These are phyloP conservation scores for Tetranychus piercei DNA, from an alignment of 2,888 invertebrate genomes.

Conservation along the genomic window DNA sequence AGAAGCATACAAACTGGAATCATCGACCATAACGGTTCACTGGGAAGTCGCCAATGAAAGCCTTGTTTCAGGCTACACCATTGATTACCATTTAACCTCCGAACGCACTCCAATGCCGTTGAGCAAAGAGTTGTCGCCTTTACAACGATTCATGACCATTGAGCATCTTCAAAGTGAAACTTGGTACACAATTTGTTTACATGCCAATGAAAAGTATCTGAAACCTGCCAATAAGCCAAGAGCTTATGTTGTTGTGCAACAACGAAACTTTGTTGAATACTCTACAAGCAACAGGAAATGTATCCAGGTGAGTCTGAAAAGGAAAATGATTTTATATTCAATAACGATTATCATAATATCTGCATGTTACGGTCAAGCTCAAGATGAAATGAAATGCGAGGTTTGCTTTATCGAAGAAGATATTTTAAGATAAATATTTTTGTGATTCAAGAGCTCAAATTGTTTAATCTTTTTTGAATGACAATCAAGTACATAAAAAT, in stretches of 20 bases:
- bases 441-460: too few species aligned
- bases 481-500: too few species aligned
- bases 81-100: slow-evolving; percentile 47
- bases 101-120: slow-evolving; percentile 24
- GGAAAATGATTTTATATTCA: too few species aligned
- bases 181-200: slow-evolving; percentile 64
- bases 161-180: slow-evolving; percentile 56
- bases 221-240: slow-evolving; percentile 27
- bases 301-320: slow-evolving; percentile 25
- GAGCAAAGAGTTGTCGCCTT: slow-evolving; percentile 22
- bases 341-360: too few species aligned
- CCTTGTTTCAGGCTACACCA: slow-evolving; percentile 55
- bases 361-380: too few species aligned
- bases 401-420: too few species aligned
- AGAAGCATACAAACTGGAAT: slow-evolving; percentile 69
- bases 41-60: slow-evolving; percentile 72
- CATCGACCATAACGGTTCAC: slow-evolving; percentile 50
- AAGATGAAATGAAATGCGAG: too few species aligned
- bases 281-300: slow-evolving; percentile 27
- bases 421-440: too few species aligned
- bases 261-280: slow-evolving; percentile 24
- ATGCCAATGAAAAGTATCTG: slow-evolving; percentile 58
- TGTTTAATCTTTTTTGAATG: too few species aligned
- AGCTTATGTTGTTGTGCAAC: slow-evolving; percentile 26
- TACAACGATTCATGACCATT: slow-evolving; percentile 48